Conservation (phyloP, 2,113 vertebrate genomes). For the Melanocharis versteri region DNA sequence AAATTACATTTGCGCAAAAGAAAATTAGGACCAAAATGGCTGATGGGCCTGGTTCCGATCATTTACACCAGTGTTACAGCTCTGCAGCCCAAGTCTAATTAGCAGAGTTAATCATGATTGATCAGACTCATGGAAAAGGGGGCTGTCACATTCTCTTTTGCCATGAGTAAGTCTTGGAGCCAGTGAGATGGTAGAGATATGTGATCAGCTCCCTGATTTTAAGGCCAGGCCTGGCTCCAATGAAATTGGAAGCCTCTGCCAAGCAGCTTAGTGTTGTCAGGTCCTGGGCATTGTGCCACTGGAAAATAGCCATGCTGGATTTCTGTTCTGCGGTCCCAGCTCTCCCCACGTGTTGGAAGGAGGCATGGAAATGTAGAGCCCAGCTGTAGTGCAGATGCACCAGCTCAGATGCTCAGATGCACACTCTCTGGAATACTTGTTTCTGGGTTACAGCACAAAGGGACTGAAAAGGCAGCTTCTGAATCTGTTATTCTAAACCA, state of each 20-base stretch:
- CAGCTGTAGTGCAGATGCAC: conserved; percentile 54
- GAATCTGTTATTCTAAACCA: neutral
- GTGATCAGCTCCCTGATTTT: conserved; percentile 41
- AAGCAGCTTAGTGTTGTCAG: conserved; percentile 47
- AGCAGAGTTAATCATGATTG: conserved; percentile 37
- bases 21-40: neutral
- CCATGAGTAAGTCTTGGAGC: neutral
- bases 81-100: conserved; percentile 29
- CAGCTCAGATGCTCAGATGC: conserved; percentile 12
- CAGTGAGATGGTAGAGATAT: neutral
- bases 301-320: conserved; percentile 38
- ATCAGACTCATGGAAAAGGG: neutral
- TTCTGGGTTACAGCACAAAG: conserved; percentile 29
- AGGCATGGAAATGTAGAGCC: conserved; percentile 40
- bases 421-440: neutral
- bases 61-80: neutral
- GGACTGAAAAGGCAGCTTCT: neutral
- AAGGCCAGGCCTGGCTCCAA: conserved; percentile 35
- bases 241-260: conserved; percentile 16
- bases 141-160: neutral
- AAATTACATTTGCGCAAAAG: neutral
- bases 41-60: neutral
- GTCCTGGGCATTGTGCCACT: conserved; percentile 52
- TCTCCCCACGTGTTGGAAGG: conserved; percentile 30
- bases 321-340: conserved; percentile 4